Evolutionary conservation across 1,140 invertebrate genomes (phyloP).

Genomic region (Ostrea denselamellosa): DNA sequence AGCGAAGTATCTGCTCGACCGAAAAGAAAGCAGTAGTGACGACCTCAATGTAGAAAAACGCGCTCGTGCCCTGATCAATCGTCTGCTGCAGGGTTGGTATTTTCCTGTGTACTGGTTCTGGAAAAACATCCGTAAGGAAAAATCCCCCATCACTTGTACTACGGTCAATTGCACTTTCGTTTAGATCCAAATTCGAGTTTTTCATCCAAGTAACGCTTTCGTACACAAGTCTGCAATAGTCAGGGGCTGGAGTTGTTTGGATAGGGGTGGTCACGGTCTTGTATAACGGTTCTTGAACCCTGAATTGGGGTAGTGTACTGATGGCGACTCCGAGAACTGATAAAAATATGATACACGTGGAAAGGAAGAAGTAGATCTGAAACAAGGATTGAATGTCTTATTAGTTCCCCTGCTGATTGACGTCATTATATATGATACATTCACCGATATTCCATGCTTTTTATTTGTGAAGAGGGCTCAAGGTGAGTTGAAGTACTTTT

Average conservation of each 20-base stretch:
- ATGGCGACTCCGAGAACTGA: conserved; percentile 2
- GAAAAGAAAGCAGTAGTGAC: conserved; percentile 40
- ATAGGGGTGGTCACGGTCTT: background rate
- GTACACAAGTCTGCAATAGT: conserved; percentile 24
- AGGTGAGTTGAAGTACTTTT: too few species aligned
- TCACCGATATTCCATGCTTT: too few species aligned
- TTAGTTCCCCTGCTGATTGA: background rate
- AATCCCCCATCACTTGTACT: background rate
- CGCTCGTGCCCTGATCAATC: background rate
- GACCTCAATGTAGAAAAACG: background rate
- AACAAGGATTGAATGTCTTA: background rate
- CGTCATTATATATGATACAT: background rate
- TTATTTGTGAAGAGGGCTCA: too few species aligned
- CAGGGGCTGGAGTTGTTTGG: background rate
- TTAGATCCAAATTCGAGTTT: background rate
- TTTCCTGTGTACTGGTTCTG: conserved; percentile 4
- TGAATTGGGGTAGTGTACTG: background rate
- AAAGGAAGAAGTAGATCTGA: conserved; percentile 8
- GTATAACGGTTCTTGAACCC: background rate
- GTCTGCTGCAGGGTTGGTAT: background rate
- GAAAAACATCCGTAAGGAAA: background rate
- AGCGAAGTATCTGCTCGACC: conserved; percentile 36
- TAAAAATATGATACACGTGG: background rate
- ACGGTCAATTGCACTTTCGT: background rate
- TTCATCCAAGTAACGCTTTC: background rate